Evolutionary conservation across 2,888 invertebrate species (phyloP).

Genomic region (Heliconius cydno): DNA sequence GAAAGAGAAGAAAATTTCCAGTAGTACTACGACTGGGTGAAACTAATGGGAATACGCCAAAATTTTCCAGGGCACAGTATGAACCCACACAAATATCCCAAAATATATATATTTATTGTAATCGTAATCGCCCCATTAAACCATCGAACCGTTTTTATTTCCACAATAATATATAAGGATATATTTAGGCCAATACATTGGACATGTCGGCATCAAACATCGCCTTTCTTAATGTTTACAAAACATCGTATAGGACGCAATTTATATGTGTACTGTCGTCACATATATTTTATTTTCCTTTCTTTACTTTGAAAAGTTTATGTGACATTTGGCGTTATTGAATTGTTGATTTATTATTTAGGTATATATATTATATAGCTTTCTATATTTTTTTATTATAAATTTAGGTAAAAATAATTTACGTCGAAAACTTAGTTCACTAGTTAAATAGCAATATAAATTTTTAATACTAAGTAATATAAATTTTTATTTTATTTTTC

Average conservation of each 20-base stretch:
- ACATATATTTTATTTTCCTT: slow-evolving; percentile 12
- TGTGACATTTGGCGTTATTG: background rate
- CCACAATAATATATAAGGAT: slow-evolving; percentile 16
- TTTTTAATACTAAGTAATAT: too few species aligned
- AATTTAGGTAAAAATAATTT: too few species aligned
- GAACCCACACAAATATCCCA: too few species aligned
- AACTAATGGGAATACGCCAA: too few species aligned
- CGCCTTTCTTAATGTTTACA: slow-evolving; percentile 24
- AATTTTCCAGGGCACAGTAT: too few species aligned
- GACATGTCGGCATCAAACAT: slow-evolving; percentile 13
- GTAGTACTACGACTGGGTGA: too few species aligned
- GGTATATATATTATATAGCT: too few species aligned
- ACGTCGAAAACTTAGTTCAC: too few species aligned
- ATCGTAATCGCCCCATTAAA: slow-evolving; percentile 16
- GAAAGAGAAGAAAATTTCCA: too few species aligned
- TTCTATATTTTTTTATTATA: too few species aligned
- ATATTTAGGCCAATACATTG: slow-evolving; percentile 23
- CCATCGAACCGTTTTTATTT: slow-evolving; percentile 13
- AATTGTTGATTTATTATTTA: background rate
- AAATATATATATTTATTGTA: background rate
- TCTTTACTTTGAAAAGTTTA: slow-evolving; percentile 13
- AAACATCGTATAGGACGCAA: slow-evolving; percentile 12
- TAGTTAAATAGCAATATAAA: too few species aligned
- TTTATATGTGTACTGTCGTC: slow-evolving; percentile 1
- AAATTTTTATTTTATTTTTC: too few species aligned